These are phyloP conservation scores for Pterophyllum scalare DNA, from an alignment of 2,113 vertebrate species.

Conservation along the genomic window DNA sequence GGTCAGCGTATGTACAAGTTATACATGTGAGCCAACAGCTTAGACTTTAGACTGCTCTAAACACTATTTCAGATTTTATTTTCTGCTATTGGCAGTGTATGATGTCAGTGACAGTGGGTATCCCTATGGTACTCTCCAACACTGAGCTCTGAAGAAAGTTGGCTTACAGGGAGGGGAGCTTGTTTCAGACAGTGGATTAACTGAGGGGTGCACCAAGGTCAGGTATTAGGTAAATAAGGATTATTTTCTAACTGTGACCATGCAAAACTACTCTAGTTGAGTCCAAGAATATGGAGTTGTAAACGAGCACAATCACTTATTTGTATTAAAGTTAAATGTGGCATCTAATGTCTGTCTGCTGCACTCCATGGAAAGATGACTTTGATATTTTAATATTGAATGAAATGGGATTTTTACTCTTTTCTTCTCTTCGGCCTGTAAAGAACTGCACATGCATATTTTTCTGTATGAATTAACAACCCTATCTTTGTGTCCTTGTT, in stretches of 20 bases:
- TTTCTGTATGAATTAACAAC: neutral
- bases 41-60: too few relatives aligned
- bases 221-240: rapidly evolving
- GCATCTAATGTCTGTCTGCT: neutral
- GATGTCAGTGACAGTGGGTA: too few relatives aligned
- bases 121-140: too few relatives aligned
- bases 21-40: too few relatives aligned
- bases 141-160: rapidly evolving
- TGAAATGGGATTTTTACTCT: rapidly evolving
- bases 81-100: too few relatives aligned
- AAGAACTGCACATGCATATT: neutral
- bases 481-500: rapidly evolving
- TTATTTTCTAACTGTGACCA: neutral
- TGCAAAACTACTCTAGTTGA: neutral
- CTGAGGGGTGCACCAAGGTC: neutral
- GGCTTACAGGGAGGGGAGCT: neutral
- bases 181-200: neutral
- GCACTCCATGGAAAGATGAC: neutral
- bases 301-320: neutral
- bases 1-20: too few relatives aligned
- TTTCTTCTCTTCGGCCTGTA: neutral
- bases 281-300: neutral
- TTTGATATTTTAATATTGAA: neutral
- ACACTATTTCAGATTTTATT: too few relatives aligned
- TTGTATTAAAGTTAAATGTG: neutral